Conservation (phyloP, 2,113 vertebrate species). For the Solenodon paradoxus region DNA sequence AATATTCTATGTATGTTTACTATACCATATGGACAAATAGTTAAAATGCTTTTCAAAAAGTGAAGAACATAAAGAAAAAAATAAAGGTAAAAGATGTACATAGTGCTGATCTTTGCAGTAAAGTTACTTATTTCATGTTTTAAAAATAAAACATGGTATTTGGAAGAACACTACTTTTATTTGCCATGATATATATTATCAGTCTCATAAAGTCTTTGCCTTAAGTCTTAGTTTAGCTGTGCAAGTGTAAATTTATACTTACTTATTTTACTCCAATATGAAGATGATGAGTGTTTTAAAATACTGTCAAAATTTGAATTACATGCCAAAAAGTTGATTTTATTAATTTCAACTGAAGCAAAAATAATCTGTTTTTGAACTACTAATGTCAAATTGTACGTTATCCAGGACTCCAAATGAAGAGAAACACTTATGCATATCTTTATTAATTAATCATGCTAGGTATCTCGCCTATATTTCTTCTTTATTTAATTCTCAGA, state of each 20-base stretch:
- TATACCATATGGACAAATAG: not conserved
- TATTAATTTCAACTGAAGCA: not conserved
- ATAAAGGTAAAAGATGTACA: not conserved
- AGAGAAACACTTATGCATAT: not conserved
- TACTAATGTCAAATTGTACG: not conserved
- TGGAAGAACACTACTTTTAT: not conserved
- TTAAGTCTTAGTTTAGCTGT: not conserved
- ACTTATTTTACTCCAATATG: not conserved
- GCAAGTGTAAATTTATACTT: not conserved
- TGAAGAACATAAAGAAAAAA: not conserved
- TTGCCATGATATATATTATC: not conserved
- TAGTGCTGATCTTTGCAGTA: not conserved
- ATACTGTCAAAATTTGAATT: not conserved
- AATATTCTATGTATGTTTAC: constrained; percentile 75
- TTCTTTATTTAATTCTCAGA: constrained; percentile 11
- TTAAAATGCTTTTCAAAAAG: not conserved
- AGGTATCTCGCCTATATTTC: not conserved
- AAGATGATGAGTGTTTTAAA: not conserved
- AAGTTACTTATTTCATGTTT: not conserved
- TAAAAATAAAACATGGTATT: not conserved
- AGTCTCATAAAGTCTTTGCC: not conserved
- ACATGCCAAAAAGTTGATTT: not conserved
- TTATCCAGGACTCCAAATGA: not conserved
- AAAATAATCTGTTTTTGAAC: not conserved
- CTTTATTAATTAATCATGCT: not conserved